Evolutionary conservation across 2,797 vertebrate species (phyloP).

Genomic region (Muraenolepis orangiensis): DNA sequence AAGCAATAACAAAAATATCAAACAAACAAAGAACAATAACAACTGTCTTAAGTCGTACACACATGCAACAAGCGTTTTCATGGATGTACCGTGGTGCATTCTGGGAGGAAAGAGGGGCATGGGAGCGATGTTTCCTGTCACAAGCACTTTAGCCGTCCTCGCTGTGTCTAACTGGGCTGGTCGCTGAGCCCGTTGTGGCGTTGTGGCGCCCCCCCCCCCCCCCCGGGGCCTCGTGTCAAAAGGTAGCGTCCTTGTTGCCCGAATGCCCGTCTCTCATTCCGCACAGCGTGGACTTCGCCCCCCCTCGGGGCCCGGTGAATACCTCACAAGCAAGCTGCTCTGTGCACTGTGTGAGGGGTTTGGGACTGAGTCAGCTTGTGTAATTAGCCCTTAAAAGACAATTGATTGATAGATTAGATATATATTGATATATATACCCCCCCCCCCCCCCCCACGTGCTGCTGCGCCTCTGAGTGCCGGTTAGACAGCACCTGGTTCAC

Average conservation of each 20-base stretch:
- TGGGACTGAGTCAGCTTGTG: not conserved
- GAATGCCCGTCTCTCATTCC: too few species aligned
- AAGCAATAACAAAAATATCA: too few species aligned
- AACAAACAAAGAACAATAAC: too few species aligned
- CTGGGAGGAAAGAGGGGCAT: constrained; percentile 25
- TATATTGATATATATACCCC: not conserved
- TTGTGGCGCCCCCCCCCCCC: too few species aligned
- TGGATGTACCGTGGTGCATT: constrained; percentile 5
- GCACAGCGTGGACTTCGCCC: not conserved
- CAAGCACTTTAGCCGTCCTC: constrained; percentile 36
- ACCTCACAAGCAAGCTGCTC: not conserved
- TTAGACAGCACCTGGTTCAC: too few species aligned
- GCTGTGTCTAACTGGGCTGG: constrained; percentile 24
- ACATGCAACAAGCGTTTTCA: too few species aligned
- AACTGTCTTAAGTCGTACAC: too few species aligned
- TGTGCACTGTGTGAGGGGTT: not conserved
- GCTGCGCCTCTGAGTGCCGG: not conserved
- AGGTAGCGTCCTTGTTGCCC: too few species aligned
- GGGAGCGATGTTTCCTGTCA: constrained; percentile 45
- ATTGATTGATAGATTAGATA: not conserved
- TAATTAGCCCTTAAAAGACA: not conserved
- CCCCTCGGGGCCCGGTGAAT: not conserved
- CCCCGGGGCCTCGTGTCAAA: too few species aligned
- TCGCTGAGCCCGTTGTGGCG: too few species aligned
- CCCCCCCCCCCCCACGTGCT: not conserved